Conservation (phyloP, 1,140 invertebrate genomes). For the Rhagoletis pomonella region DNA sequence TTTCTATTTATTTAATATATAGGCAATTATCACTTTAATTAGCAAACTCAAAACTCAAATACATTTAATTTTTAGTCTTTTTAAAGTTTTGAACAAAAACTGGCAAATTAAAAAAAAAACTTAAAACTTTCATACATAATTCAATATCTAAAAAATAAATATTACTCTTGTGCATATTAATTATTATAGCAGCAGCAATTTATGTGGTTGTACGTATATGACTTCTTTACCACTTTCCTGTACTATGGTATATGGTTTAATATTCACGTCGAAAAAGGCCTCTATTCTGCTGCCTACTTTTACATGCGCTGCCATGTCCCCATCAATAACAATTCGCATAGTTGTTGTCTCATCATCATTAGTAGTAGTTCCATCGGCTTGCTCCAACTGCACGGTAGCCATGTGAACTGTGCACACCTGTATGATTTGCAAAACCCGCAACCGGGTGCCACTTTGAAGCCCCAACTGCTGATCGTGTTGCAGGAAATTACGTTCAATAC, state of each 20-base stretch:
- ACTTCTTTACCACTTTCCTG: not conserved
- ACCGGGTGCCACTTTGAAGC: not conserved
- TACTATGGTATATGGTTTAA: constrained; percentile 25
- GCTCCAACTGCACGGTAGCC: constrained; percentile 36
- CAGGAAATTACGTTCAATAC: constrained; percentile 16
- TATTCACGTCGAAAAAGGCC: constrained; percentile 43
- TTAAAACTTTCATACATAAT: too few species aligned
- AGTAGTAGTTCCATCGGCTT: not conserved
- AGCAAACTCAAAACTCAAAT: too few species aligned
- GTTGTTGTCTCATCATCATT: not conserved
- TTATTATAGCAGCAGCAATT: constrained; percentile 17
- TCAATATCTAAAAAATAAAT: not conserved
- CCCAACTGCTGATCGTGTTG: constrained; percentile 53
- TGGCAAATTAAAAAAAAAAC: too few species aligned
- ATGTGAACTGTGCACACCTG: constrained; percentile 2
- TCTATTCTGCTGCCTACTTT: constrained; percentile 44
- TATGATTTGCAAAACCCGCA: constrained; percentile 26
- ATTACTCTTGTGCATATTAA: not conserved
- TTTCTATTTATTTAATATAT: too few species aligned
- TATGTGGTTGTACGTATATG: constrained; percentile 55
- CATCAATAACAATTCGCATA: constrained; percentile 25
- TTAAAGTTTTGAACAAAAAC: too few species aligned
- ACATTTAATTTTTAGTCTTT: too few species aligned
- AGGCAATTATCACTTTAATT: too few species aligned
- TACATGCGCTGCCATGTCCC: not conserved